These are phyloP conservation scores for Agrochola macilenta DNA, from an alignment of 2,888 invertebrate species.

Conservation along the genomic window DNA sequence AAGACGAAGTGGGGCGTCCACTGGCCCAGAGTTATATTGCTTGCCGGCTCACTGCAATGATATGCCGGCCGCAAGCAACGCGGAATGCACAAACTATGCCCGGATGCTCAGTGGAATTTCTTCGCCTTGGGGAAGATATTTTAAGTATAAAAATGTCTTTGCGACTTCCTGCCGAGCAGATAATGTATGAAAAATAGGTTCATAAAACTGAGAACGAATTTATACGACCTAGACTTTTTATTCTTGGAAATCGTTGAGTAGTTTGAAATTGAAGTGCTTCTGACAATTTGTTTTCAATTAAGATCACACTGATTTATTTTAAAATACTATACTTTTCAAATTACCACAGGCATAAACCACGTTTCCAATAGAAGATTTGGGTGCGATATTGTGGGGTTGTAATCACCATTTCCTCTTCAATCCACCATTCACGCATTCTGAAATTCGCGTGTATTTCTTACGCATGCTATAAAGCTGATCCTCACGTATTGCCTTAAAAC, in stretches of 20 bases:
- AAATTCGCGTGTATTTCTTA: neutral
- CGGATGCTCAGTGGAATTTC: slow-evolving; percentile 75
- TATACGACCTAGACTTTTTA: slow-evolving; percentile 47
- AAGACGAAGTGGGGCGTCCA: slow-evolving; percentile 64
- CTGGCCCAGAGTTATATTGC: slow-evolving; percentile 62
- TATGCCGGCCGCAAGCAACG: slow-evolving; percentile 75
- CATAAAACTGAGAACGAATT: slow-evolving; percentile 41
- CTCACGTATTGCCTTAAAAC: slow-evolving; percentile 64
- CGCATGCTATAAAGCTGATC: slow-evolving; percentile 44
- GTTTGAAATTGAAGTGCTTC: slow-evolving; percentile 17
- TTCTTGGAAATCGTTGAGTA: slow-evolving; percentile 5
- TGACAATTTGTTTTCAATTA: slow-evolving; percentile 30
- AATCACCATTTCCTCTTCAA: neutral
- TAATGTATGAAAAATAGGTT: slow-evolving; percentile 61
- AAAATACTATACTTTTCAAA: neutral
- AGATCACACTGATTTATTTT: neutral
- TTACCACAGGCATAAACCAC: neutral
- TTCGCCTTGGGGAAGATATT: slow-evolving; percentile 75
- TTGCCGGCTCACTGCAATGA: slow-evolving; percentile 68
- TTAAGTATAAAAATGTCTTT: slow-evolving; percentile 77
- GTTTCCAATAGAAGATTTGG: neutral
- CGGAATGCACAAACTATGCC: slow-evolving; percentile 79
- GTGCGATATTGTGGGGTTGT: neutral
- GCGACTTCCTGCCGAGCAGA: slow-evolving; percentile 58
- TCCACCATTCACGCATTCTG: neutral